Conservation (phyloP, 2,113 vertebrate genomes). For the Tenebrosternarchus preto region DNA sequence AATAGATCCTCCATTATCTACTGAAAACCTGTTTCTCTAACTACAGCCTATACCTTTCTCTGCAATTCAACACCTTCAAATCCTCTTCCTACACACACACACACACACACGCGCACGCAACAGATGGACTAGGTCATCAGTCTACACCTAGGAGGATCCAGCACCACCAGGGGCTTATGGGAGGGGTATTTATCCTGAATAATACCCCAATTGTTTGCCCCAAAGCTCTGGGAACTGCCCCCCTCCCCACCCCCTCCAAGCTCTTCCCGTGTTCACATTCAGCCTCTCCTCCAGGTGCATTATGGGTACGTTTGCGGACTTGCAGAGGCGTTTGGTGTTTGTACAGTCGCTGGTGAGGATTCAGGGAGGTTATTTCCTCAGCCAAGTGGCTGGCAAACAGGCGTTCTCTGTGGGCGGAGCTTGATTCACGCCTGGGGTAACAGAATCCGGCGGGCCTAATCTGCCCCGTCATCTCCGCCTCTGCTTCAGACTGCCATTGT, state of each 20-base stretch:
- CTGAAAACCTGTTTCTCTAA: background rate
- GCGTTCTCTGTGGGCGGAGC: constrained; percentile 59
- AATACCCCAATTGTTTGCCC: constrained; percentile 72
- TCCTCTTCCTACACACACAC: background rate
- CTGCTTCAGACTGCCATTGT: constrained; percentile 66
- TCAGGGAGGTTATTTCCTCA: too few species aligned
- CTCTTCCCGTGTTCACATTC: constrained; percentile 68
- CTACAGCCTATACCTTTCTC: background rate
- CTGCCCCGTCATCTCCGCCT: constrained; percentile 58
- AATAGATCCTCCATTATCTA: background rate
- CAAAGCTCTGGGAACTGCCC: constrained; percentile 58
- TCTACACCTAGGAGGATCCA: constrained; percentile 47
- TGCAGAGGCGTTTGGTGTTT: constrained; percentile 40
- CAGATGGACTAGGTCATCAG: constrained; percentile 42
- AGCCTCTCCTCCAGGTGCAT: constrained; percentile 73
- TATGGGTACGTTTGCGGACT: constrained; percentile 71
- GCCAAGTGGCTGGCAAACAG: constrained; percentile 56
- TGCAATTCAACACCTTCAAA: constrained; percentile 36
- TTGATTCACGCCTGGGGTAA: constrained; percentile 56
- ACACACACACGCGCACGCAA: constrained; percentile 22
- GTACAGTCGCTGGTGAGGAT: too few species aligned
- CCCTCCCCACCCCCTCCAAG: constrained; percentile 44
- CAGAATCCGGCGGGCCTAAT: constrained; percentile 61
- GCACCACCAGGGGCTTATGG: constrained; percentile 25
- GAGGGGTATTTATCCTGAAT: constrained; percentile 55